Percentiles rank a stretch among this genome's conserved stretches.
Evolutionary conservation across 2,113 vertebrate genomes (phyloP).

Genomic region (Triplophysa dalaica): DNA sequence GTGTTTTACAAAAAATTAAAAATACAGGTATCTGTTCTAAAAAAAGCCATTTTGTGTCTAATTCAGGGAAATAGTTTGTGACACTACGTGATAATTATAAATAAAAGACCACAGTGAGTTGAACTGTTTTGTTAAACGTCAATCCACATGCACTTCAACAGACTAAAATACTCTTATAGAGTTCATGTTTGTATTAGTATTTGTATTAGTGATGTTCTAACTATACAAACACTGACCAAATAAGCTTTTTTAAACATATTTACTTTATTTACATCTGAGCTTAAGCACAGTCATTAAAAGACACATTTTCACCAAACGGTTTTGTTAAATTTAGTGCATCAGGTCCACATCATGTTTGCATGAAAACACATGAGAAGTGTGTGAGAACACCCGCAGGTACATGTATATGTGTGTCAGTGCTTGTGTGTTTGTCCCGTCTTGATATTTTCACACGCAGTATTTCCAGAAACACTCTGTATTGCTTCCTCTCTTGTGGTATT

Average conservation of each 20-base stretch:
- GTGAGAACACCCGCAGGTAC: background rate
- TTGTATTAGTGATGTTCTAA: background rate
- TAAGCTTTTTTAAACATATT: slow-evolving; percentile 36
- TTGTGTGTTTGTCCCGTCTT: background rate
- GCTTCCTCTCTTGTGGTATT: slow-evolving; percentile 51
- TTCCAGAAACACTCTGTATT: slow-evolving; percentile 62
- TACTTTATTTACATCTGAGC: slow-evolving; percentile 49
- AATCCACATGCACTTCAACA: too few species aligned
- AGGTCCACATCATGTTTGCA: background rate
- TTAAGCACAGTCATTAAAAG: slow-evolving; percentile 21
- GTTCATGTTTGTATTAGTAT: background rate
- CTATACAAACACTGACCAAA: slow-evolving; percentile 28
- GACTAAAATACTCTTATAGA: background rate
- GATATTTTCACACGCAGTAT: slow-evolving; percentile 56
- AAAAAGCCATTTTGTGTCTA: slow-evolving; percentile 69
- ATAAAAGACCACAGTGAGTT: slow-evolving; percentile 66
- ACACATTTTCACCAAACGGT: slow-evolving; percentile 3
- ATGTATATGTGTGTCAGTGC: slow-evolving; percentile 6
- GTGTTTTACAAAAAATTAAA: slow-evolving; percentile 63
- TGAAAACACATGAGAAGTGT: background rate
- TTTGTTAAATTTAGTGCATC: background rate
- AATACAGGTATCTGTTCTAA: slow-evolving; percentile 56
- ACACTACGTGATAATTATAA: slow-evolving; percentile 62
- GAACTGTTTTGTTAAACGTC: background rate
- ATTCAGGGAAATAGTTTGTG: slow-evolving; percentile 74